Evolutionary conservation across 1,140 invertebrate species (phyloP).

Genomic region (Neodiprion fabricii): DNA sequence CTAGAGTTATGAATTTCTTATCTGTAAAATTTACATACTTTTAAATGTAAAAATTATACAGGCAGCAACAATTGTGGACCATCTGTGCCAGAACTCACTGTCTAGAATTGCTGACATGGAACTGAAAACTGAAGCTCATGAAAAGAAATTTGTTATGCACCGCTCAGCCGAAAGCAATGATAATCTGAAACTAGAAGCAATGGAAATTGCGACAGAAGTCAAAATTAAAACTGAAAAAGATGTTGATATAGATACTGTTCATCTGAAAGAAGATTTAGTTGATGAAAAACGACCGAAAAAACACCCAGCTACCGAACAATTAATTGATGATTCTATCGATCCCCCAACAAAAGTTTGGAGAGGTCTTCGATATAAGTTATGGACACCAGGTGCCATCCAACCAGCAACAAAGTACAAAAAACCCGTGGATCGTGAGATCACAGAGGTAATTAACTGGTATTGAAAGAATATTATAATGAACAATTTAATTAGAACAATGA

Average conservation of each 20-base stretch:
- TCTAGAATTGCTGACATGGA: constrained; percentile 53
- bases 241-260: constrained; percentile 53
- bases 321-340: constrained; percentile 49
- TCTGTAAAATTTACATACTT: too few relatives aligned
- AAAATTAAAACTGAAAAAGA: constrained; percentile 60
- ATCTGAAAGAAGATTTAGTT: constrained; percentile 53
- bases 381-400: constrained; percentile 69
- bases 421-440: constrained; percentile 81
- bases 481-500: background rate
- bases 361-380: constrained; percentile 76
- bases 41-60: constrained; percentile 30
- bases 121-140: constrained; percentile 42
- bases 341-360: constrained; percentile 74
- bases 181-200: constrained; percentile 40
- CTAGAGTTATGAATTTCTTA: too few relatives aligned
- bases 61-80: constrained; percentile 70
- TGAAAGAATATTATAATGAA: background rate
- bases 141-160: constrained; percentile 45
- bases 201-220: constrained; percentile 38
- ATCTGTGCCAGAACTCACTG: constrained; percentile 64
- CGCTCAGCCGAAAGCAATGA: constrained; percentile 35
- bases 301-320: constrained; percentile 50
- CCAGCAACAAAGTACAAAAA: constrained; percentile 76
- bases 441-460: constrained; percentile 65
- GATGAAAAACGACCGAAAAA: constrained; percentile 62